Evolutionary conservation across 1,140 invertebrate species (phyloP).

Genomic region (Hirudo medicinalis): DNA sequence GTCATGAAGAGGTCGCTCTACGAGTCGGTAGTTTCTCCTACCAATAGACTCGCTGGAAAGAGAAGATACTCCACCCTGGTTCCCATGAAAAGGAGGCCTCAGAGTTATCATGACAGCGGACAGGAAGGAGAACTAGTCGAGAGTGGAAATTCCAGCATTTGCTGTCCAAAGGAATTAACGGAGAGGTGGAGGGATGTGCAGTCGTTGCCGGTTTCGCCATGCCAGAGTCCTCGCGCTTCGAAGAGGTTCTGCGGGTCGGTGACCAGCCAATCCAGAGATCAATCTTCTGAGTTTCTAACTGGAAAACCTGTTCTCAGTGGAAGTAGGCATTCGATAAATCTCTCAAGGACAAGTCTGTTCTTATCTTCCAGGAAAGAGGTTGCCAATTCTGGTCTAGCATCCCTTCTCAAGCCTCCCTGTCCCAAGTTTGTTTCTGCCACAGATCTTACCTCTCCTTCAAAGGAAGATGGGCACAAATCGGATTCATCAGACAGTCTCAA

Average conservation of each 20-base stretch:
- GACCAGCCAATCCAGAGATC: not conserved
- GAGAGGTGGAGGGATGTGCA: conserved; percentile 16
- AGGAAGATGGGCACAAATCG: not conserved
- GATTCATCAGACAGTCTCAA: not conserved
- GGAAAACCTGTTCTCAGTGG: not conserved
- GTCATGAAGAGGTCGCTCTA: conserved; percentile 23
- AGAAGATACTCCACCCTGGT: conserved; percentile 16
- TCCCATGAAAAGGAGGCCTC: not conserved
- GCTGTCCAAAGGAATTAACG: not conserved
- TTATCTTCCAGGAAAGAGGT: not conserved
- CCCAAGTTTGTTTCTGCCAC: not conserved
- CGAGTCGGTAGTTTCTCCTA: conserved; percentile 22
- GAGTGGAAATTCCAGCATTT: not conserved
- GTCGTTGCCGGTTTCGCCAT: conserved; percentile 22
- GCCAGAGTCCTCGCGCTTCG: conserved; percentile 12
- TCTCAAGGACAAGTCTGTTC: conserved; percentile 2
- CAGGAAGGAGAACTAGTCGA: not conserved
- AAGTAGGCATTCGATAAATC: not conserved
- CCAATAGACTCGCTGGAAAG: conserved; percentile 10
- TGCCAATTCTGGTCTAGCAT: not conserved
- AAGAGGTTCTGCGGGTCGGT: not conserved
- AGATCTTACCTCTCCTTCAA: not conserved
- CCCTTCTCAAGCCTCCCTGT: not conserved
- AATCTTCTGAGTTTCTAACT: not conserved
- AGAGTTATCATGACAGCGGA: not conserved